Percentiles rank a stretch among this genome's conserved stretches.
These are phyloP conservation scores for Vidua chalybeata DNA, from an alignment of 2,113 vertebrate species.

Conservation along the genomic window DNA sequence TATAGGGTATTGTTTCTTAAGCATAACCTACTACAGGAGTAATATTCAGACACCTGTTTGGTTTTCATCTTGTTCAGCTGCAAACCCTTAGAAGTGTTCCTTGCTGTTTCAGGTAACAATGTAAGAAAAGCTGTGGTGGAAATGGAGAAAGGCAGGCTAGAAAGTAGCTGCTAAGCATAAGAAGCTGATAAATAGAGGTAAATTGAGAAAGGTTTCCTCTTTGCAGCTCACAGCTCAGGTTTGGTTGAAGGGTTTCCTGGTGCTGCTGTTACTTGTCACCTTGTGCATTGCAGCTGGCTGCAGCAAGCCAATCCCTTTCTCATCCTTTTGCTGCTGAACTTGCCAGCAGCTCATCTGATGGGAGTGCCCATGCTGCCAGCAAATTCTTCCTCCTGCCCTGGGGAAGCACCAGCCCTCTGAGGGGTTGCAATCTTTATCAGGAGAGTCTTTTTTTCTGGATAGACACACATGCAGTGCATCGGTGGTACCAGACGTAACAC, in stretches of 20 bases:
- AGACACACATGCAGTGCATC: rapidly evolving
- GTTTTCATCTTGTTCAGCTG: not conserved
- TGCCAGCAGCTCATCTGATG: rapidly evolving
- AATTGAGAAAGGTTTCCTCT: not conserved
- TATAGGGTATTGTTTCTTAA: not conserved
- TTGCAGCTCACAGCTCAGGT: not conserved
- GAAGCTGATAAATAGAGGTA: not conserved
- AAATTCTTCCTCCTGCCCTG: not conserved
- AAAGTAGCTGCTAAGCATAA: not conserved
- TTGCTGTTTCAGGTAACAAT: not conserved
- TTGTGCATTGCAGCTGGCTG: not conserved
- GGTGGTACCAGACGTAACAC: not conserved
- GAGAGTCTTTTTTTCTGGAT: not conserved
- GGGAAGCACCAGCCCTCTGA: not conserved
- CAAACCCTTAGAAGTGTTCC: rapidly evolving
- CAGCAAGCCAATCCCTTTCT: not conserved
- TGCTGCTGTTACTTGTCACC: rapidly evolving
- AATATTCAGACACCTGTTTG: not conserved
- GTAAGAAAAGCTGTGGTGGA: not conserved
- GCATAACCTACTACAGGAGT: too few relatives aligned
- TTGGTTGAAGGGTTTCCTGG: not conserved
- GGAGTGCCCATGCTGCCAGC: not conserved
- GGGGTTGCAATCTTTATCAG: not conserved
- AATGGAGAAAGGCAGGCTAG: too few relatives aligned
- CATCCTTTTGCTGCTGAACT: not conserved